Evolutionary conservation across 2,888 invertebrate species (phyloP), one percentile per base, ranked within the genome.

Genomic region (Microdon myrmicae): DNA sequence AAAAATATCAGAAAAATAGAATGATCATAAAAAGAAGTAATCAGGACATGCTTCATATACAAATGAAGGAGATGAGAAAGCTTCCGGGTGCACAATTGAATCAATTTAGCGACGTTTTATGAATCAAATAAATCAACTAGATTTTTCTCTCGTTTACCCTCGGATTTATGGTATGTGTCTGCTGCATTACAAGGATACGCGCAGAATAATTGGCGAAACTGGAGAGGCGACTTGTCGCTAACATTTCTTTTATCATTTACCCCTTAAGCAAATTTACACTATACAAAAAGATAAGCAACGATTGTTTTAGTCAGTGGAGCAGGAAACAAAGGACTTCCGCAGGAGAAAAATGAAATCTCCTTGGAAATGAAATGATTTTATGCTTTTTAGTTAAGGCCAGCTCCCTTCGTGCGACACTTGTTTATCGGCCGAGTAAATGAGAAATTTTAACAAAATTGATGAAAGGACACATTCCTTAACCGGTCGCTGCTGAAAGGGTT

Each of bases 101-200:
- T 64, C 64, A 64, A 64, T 64, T 58, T 58, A 39, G 45, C 49
- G 38, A 41, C 47, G 45, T 29, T 58, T 64, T 43, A 47, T 64
- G 45, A 64, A 58, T 58, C 41, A 43, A 41, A 64, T 64, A 64
- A 64, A 64, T 64, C 64, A 58, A n/a, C n/a, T n/a, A 47, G 41
- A 58, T 43, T 44, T 38, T 20, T 31, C 22, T 26, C 25, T 45
- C 22, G 43, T 37, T n/a, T n/a, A n/a, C n/a, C n/a, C n/a, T n/a
- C n/a, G 14, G 13, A 13, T 4, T 6, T 16, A 37, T 8, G 8
- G 14, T 26, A 26, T 8, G 3, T 17, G 22, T 12, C 22, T 7
- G 16, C 22, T 43, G 9, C 31, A 14, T 14, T 3, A 31, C 22
- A 23, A 22, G n/a, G 23, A 22, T 23, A 14, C 16, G 4, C 7